phyloP scores from a whole-genome alignment of 2,797 vertebrate species.

The Buceros bicornis region DNA sequence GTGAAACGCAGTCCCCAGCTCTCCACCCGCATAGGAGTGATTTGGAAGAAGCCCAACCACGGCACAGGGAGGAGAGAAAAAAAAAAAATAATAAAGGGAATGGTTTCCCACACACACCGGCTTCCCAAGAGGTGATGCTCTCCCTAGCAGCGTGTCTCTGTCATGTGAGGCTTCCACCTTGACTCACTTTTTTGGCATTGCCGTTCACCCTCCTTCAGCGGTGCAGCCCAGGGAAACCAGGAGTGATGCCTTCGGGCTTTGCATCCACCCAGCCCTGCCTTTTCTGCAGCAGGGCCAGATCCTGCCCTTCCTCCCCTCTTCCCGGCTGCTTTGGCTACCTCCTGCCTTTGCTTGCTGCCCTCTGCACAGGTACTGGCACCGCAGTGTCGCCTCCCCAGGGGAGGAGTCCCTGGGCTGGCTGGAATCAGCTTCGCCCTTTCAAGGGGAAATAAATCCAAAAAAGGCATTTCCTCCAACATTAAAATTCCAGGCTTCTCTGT shows the following conservation, averaged over 20 bases:
- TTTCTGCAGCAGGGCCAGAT: neutral
- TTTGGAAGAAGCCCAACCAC: conserved; percentile 1
- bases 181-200: fast-evolving
- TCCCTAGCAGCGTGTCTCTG: neutral
- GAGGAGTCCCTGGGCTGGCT: neutral
- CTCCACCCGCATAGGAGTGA: fast-evolving
- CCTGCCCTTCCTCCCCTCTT: neutral
- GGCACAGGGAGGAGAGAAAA: fast-evolving
- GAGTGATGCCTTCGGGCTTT: fast-evolving
- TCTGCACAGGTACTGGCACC: neutral
- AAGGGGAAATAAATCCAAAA: neutral
- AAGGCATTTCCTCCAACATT: neutral
- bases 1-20: neutral
- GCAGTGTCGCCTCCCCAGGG: neutral
- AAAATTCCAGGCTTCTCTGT: neutral
- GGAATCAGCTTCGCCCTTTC: neutral
- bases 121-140: neutral
- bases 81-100: neutral
- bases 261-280: neutral
- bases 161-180: neutral
- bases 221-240: fast-evolving
- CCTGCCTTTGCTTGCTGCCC: neutral
- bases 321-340: neutral
- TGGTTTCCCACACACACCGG: neutral
- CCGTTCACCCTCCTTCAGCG: fast-evolving